Evolutionary conservation across 1,140 invertebrate species (phyloP).

Genomic region (Caerostris extrusa): DNA sequence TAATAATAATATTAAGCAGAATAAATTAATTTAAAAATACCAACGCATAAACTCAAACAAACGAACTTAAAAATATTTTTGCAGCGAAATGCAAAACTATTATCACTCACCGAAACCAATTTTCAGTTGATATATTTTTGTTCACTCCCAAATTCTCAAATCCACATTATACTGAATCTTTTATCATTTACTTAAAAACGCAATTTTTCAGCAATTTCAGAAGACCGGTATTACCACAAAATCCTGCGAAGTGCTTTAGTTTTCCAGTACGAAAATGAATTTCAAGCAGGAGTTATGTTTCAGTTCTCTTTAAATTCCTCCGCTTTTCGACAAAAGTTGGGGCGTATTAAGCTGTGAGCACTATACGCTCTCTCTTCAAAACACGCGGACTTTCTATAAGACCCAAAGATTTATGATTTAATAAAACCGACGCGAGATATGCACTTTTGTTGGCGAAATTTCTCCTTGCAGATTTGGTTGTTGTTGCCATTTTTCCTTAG

Average conservation of each 20-base stretch:
- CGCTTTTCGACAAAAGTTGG: background rate
- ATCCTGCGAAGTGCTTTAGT: too few species aligned
- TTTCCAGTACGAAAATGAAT: background rate
- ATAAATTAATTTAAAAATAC: too few species aligned
- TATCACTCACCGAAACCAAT: too few species aligned
- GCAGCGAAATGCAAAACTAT: too few species aligned
- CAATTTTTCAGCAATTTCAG: background rate
- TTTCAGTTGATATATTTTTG: too few species aligned
- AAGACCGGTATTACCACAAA: background rate
- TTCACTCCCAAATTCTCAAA: too few species aligned
- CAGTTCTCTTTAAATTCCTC: background rate
- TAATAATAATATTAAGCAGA: too few species aligned
- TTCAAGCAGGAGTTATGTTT: background rate
- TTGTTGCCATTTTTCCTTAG: background rate
- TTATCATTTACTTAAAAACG: constrained; percentile 2
- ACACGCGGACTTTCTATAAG: background rate
- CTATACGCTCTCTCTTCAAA: background rate
- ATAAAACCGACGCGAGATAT: constrained; percentile 7
- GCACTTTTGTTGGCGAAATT: background rate
- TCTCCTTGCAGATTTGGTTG: constrained; percentile 11
- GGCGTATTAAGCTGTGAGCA: background rate
- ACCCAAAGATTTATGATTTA: constrained; percentile 22
- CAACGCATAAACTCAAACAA: too few species aligned
- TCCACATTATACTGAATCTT: too few species aligned
- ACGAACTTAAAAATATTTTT: too few species aligned